Evolutionary conservation across 2,888 invertebrate genomes (phyloP).

Genomic region (Zygothrica quintamaculata): DNA sequence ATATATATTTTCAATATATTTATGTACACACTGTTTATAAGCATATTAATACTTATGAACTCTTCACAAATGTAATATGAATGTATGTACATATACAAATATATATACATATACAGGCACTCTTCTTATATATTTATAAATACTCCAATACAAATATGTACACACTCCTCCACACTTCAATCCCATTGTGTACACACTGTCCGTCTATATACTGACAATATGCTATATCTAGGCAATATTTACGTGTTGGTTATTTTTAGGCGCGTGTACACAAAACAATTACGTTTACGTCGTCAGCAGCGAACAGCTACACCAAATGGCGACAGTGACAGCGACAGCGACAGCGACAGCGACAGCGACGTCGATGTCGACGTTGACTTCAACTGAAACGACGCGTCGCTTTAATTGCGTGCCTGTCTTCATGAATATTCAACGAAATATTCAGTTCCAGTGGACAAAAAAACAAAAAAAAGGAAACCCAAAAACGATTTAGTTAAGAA

Average conservation of each 20-base stretch:
- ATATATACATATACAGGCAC: neutral
- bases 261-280: slow-evolving; percentile 65
- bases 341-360: slow-evolving; percentile 10
- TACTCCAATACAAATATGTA: slow-evolving; percentile 4
- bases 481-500: slow-evolving; percentile 33
- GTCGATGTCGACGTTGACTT: slow-evolving; percentile 13
- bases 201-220: slow-evolving; percentile 13
- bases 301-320: neutral
- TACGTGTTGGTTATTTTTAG: slow-evolving; percentile 72
- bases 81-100: neutral
- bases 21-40: too few species aligned
- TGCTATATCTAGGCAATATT: slow-evolving; percentile 58
- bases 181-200: slow-evolving; percentile 1
- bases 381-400: slow-evolving; percentile 29
- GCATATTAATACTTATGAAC: too few species aligned
- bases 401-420: slow-evolving; percentile 48
- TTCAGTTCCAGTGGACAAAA: slow-evolving; percentile 21
- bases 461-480: too few species aligned
- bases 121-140: neutral
- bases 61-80: too few species aligned
- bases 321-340: slow-evolving; percentile 16
- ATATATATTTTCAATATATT: too few species aligned
- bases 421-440: slow-evolving; percentile 50
- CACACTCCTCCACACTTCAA: neutral
- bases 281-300: slow-evolving; percentile 55